A percentile compares a stretch with the other conserved stretches of the same genome.
phyloP scores from a whole-genome alignment of 2,113 vertebrate genomes.

The Lota lota region DNA sequence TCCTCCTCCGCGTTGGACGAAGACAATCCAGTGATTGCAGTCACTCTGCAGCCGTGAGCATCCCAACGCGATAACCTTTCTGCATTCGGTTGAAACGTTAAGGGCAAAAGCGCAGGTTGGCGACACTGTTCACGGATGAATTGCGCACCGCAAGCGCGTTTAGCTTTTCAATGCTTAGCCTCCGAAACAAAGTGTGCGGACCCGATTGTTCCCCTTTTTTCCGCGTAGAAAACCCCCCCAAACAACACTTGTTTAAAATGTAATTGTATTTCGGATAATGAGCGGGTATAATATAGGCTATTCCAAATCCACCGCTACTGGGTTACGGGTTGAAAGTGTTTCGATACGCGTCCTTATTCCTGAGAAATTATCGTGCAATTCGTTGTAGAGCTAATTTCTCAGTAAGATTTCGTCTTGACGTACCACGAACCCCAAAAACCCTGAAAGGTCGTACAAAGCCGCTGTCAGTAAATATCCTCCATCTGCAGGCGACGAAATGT shows the following conservation, averaged over 20 bases:
- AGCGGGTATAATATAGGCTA: slow-evolving; percentile 31
- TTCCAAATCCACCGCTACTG: slow-evolving; percentile 57
- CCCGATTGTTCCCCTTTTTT: slow-evolving; percentile 39
- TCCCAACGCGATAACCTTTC: slow-evolving; percentile 58
- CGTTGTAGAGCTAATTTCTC: slow-evolving; percentile 20
- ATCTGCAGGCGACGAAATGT: slow-evolving; percentile 37
- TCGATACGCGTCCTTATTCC: slow-evolving; percentile 31
- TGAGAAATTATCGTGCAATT: slow-evolving; percentile 22
- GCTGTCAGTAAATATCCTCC: slow-evolving; percentile 48
- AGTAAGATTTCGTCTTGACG: slow-evolving; percentile 22
- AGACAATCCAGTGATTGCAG: slow-evolving; percentile 43
- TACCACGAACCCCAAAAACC: slow-evolving; percentile 35
- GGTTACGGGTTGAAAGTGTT: slow-evolving; percentile 55
- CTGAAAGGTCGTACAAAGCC: slow-evolving; percentile 31
- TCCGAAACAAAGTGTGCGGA: slow-evolving; percentile 52
- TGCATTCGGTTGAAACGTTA: slow-evolving; percentile 50
- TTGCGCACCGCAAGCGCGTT: slow-evolving; percentile 59
- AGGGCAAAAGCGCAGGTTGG: slow-evolving; percentile 59
- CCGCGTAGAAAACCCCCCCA: slow-evolving; percentile 34
- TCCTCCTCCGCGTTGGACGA: slow-evolving; percentile 37
- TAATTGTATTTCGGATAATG: slow-evolving; percentile 10
- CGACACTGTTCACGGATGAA: slow-evolving; percentile 56
- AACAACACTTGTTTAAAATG: background rate
- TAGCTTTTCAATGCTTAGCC: slow-evolving; percentile 47
- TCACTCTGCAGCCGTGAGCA: slow-evolving; percentile 56